Conservation (phyloP, 2,113 vertebrate species). For the Jaculus jaculus region DNA sequence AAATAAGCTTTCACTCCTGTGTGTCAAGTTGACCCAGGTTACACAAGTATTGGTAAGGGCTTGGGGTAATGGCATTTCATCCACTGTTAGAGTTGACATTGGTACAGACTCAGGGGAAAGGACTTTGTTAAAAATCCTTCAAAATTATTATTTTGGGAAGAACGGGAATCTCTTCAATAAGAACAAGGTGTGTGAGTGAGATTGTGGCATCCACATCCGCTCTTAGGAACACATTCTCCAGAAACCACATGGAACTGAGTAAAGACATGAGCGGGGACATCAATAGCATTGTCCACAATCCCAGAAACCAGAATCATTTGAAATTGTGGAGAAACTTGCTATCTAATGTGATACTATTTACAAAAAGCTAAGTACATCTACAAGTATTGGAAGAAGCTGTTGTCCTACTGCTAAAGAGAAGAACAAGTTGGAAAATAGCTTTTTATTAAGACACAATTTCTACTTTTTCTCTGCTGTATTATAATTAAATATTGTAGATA, state of each 20-base stretch:
- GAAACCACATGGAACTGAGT: not conserved
- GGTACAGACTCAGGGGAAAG: not conserved
- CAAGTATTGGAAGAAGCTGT: not conserved
- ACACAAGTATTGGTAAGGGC: not conserved
- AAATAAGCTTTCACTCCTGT: not conserved
- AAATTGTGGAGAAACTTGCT: not conserved
- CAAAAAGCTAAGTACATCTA: not conserved
- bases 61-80: not conserved
- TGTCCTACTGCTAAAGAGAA: not conserved
- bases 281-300: not conserved
- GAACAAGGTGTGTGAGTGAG: not conserved
- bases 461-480: not conserved
- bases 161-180: not conserved
- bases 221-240: not conserved
- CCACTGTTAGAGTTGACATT: not conserved
- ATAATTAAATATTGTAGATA: not conserved
- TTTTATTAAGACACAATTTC: not conserved
- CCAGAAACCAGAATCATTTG: not conserved
- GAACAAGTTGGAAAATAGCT: not conserved
- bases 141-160: not conserved
- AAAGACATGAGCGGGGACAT: not conserved
- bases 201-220: not conserved
- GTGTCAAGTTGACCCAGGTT: not conserved
- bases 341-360: not conserved
- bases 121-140: not conserved